These are phyloP conservation scores for Picathartes gymnocephalus DNA, from an alignment of 2,113 vertebrate species.

Conservation along the genomic window DNA sequence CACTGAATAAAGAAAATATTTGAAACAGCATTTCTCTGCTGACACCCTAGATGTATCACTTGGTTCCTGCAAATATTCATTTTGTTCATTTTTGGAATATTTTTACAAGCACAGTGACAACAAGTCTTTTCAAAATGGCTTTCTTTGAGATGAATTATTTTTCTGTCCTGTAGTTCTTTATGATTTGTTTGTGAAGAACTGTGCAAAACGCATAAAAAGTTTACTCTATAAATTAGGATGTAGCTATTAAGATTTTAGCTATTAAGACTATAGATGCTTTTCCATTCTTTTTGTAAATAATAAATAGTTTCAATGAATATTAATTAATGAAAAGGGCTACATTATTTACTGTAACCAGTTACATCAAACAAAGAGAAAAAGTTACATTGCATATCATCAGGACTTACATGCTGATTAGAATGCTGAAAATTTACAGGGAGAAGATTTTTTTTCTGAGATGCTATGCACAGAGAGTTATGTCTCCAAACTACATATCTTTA, in stretches of 20 bases:
- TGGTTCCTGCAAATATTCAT: not conserved
- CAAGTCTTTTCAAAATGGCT: not conserved
- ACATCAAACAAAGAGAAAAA: not conserved
- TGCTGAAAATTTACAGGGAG: not conserved
- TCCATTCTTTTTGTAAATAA: not conserved
- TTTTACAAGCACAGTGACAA: slow-evolving; percentile 3
- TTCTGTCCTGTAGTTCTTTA: not conserved
- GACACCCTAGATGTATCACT: not conserved
- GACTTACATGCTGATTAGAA: not conserved
- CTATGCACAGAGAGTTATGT: not conserved
- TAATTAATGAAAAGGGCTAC: not conserved
- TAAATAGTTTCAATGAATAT: not conserved
- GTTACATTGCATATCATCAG: not conserved
- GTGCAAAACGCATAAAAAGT: not conserved
- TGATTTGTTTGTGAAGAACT: not conserved
- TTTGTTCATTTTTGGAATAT: not conserved
- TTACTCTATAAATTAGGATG: not conserved
- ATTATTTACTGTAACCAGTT: not conserved
- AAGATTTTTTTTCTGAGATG: not conserved
- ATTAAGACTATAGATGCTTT: not conserved
- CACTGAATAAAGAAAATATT: slow-evolving; percentile 8
- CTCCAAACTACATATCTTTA: not conserved
- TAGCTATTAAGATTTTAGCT: not conserved
- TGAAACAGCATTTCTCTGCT: not conserved
- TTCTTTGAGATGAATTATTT: slow-evolving; percentile 3